A percentile compares a stretch with the other conserved stretches of the same genome.
Evolutionary conservation across 2,797 vertebrate species (phyloP).

Genomic region (Takifugu rubripes): DNA sequence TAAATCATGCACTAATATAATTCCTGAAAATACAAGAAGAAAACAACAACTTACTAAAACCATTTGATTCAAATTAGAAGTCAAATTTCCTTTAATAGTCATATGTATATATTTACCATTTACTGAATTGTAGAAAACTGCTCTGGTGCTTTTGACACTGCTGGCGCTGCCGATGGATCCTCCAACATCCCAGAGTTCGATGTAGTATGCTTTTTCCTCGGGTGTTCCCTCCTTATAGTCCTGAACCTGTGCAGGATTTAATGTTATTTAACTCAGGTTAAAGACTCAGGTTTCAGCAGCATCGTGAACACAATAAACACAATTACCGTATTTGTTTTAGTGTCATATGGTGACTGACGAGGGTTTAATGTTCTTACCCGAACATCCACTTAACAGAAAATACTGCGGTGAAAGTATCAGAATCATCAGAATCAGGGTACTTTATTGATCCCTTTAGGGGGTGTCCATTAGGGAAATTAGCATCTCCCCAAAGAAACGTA

Average conservation of each 20-base stretch:
- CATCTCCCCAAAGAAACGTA: too few relatives aligned
- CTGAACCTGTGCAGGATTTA: constrained; percentile 79
- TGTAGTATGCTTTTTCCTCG: constrained; percentile 95
- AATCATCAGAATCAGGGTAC: too few relatives aligned
- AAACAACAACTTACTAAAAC: neutral
- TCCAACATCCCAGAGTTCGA: constrained; percentile 97
- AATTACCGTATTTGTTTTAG: too few relatives aligned
- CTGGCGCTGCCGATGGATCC: constrained; percentile 93
- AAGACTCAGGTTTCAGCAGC: too few relatives aligned
- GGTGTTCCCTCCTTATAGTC: constrained; percentile 98
- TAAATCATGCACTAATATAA: constrained; percentile 96
- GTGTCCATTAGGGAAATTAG: too few relatives aligned
- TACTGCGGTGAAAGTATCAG: too few relatives aligned
- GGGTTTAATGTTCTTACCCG: too few relatives aligned
- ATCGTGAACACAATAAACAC: too few relatives aligned
- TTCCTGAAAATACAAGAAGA: constrained; percentile 74
- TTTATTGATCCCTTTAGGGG: too few relatives aligned
- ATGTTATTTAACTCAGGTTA: neutral
- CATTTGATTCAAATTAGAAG: neutral
- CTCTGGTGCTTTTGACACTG: constrained; percentile 94
- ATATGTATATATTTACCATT: constrained; percentile 79
- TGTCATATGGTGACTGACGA: too few relatives aligned
- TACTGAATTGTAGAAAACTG: constrained; percentile 94
- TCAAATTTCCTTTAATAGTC: neutral
- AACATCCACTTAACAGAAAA: too few relatives aligned